Base-by-base conservation (phyloP, 2,797 vertebrate species). In the Sardinella longiceps region DNA sequence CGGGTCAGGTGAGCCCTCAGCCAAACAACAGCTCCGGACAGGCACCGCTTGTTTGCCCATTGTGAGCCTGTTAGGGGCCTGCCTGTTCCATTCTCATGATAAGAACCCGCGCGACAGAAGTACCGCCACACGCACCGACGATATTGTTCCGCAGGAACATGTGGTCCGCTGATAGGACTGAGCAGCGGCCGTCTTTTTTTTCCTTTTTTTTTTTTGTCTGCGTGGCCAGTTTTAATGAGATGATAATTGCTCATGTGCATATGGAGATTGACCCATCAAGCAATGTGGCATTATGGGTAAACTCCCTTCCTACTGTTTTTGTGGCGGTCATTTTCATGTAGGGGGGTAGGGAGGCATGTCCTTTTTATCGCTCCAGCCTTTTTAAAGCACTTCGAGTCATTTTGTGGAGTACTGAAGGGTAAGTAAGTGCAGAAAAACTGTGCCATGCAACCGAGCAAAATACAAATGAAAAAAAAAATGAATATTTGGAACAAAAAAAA, bases 181-280 rank as follows among this genome's bases (percentile, higher is more conserved):
- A 77, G 37, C 70, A 77, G 70, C 37, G 5, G 14, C 4, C 33
- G 0, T 18, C 18, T 23, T 5, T 51, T 20, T 51, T 51, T 51
- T 51, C 5, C 20, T 5, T 51, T 51, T 51, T 51, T 51, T 20
- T 51, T 39, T 74, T 74, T 60, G 56, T 25, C 56, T 37, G 33
- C 3, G 66, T 74, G 66, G 66, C 33, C 66, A 37, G 37, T 87
- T 81, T 81, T 85, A 85, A 88, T 83, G 84, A 83, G 37, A 80
- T 83, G 83, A 58, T 85, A 87, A 85, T 85, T 88, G 82, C 80
- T 77, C 39, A 1, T 77, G 70, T 77, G 70, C 70, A 39, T 77
- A 77, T 77, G 70, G 70, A 77, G 70, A 77, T 77, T 77, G 70
- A 77, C 37, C 70, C 70, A 77, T 77, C 70, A 77, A 18, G 33